Percentiles rank a stretch among this genome's conserved stretches.
Evolutionary conservation across 2,888 invertebrate genomes (phyloP).

Genomic region (Agriopis aurantiaria): DNA sequence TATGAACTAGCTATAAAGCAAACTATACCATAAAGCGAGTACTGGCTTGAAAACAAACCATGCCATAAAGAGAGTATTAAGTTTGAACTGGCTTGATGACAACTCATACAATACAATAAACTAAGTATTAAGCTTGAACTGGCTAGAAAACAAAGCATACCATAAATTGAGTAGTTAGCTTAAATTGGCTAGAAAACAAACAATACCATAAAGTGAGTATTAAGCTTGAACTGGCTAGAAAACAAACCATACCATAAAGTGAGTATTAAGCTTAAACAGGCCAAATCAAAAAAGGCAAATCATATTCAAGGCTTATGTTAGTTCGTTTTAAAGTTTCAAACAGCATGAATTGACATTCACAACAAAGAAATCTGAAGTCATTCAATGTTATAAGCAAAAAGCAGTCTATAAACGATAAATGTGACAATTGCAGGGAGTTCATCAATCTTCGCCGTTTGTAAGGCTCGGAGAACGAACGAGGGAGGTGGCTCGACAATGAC

Average conservation of each 20-base stretch:
- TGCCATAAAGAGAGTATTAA: background rate
- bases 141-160: no score
- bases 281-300: background rate
- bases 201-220: no score
- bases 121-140: no score
- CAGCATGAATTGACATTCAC: conserved; percentile 42
- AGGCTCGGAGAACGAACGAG: conserved; percentile 68
- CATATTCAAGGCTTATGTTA: background rate
- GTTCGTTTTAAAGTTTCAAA: conserved; percentile 19
- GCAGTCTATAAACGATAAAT: conserved; percentile 79
- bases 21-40: no score
- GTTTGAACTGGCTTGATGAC: background rate
- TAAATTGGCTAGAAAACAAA: background rate
- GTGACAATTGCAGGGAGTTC: conserved; percentile 82
- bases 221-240: background rate
- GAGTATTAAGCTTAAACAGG: no score
- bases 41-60: background rate
- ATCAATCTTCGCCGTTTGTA: conserved; percentile 81
- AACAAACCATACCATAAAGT: background rate
- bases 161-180: background rate
- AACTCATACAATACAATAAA: no score
- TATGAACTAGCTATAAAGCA: background rate
- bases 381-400: conserved; percentile 68
- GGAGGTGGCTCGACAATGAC: conserved; percentile 76
- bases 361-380: conserved; percentile 56